Conservation (phyloP, 1,140 invertebrate species). For the Temnothorax nylanderi region DNA sequence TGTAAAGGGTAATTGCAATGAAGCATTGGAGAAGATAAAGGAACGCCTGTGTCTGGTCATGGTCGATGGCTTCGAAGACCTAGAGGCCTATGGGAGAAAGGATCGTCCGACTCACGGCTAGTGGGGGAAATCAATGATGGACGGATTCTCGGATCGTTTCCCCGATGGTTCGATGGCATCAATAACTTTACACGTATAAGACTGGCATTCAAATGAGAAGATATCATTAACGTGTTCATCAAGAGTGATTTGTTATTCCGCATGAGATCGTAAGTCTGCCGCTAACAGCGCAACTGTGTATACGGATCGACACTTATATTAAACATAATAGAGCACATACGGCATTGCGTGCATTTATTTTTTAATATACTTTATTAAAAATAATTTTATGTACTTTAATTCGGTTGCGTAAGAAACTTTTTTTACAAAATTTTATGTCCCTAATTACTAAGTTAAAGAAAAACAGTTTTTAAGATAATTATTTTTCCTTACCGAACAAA, state of each 20-base stretch:
- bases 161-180: conserved; percentile 73
- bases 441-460: not conserved
- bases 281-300: not conserved
- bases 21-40: conserved; percentile 40
- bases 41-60: conserved; percentile 35
- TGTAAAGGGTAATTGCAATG: conserved; percentile 35
- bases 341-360: no score
- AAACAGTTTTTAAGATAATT: not conserved
- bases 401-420: not conserved
- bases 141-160: conserved; percentile 76
- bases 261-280: not conserved
- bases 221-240: conserved; percentile 20
- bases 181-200: conserved; percentile 72
- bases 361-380: not conserved
- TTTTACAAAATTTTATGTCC: not conserved
- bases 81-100: conserved; percentile 68
- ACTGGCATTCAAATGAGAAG: conserved; percentile 67
- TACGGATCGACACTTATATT: not conserved
- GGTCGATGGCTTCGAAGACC: conserved; percentile 55
- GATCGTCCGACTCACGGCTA: conserved; percentile 62
- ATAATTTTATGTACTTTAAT: not conserved
- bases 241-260: conserved; percentile 20
- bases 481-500: not conserved
- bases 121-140: conserved; percentile 79
- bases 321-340: not conserved